These are phyloP conservation scores for Montipora capricornis DNA, from an alignment of 64 coral and sea anemone genomes.

Conservation along the genomic window DNA sequence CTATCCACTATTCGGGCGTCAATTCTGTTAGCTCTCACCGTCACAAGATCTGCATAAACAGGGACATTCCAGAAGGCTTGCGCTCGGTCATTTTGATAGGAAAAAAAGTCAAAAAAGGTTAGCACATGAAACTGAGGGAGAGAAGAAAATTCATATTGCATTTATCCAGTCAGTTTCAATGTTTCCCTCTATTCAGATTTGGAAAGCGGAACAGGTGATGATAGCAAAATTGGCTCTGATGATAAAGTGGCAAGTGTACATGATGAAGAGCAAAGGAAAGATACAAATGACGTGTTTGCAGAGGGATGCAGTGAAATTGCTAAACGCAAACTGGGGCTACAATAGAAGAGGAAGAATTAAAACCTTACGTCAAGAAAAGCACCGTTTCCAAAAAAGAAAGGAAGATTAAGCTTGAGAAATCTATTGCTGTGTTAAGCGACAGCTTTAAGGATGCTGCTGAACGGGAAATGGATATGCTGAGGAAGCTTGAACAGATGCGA, in stretches of 20 bases:
- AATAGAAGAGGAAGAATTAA: not conserved
- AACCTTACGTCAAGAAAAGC: conserved; percentile 31
- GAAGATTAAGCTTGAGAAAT: conserved; percentile 42
- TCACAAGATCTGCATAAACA: too few relatives aligned
- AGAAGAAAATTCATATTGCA: not conserved
- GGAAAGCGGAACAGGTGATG: conserved; percentile 16
- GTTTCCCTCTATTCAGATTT: not conserved
- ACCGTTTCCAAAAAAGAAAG: conserved; percentile 14
- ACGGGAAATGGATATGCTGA: conserved; percentile 38
- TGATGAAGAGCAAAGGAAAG: not conserved
- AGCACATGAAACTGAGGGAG: not conserved
- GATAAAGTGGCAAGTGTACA: not conserved
- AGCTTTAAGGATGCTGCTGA: conserved; percentile 30
- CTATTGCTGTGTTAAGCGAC: conserved; percentile 20
- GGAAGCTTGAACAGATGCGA: conserved; percentile 37
- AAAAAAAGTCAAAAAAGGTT: not conserved
- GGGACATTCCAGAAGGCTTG: too few relatives aligned
- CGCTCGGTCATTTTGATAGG: too few relatives aligned
- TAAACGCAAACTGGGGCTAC: conserved; percentile 15
- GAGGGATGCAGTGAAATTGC: conserved; percentile 16
- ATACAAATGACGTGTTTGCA: conserved; percentile 13
- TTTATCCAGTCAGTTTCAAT: not conserved
- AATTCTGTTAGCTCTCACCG: too few relatives aligned
- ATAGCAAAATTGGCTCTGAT: conserved; percentile 15
- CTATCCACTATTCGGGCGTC: too few relatives aligned